phyloP scores from a whole-genome alignment of 2,888 invertebrate genomes.

The Ctenicera cuprea region DNA sequence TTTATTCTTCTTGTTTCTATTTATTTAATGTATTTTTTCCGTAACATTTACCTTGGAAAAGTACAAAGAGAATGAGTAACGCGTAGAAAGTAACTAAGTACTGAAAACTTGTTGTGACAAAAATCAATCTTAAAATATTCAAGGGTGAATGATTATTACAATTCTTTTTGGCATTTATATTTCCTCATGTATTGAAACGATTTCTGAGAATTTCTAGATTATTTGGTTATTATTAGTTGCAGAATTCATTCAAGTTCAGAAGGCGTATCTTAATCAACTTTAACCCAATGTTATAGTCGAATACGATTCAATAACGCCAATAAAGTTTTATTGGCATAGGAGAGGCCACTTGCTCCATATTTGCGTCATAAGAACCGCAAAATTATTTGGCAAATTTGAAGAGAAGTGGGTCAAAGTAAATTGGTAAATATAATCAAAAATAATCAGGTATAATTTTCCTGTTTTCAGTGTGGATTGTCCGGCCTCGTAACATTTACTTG shows the following conservation, averaged over 20 bases:
- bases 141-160: too few species aligned
- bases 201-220: too few species aligned
- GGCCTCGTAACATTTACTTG: conserved; percentile 43
- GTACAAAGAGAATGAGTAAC: too few species aligned
- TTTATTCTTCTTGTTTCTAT: too few species aligned
- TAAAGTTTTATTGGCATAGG: conserved; percentile 10
- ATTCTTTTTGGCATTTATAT: too few species aligned
- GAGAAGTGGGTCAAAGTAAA: conserved; percentile 26
- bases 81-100: too few species aligned
- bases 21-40: too few species aligned
- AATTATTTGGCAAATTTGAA: conserved; percentile 11
- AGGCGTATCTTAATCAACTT: background rate
- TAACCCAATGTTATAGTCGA: background rate
- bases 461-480: conserved; percentile 11
- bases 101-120: too few species aligned
- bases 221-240: background rate
- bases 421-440: conserved; percentile 16
- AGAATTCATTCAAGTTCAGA: background rate
- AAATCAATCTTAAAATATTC: too few species aligned
- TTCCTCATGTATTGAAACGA: too few species aligned
- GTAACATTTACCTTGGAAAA: too few species aligned
- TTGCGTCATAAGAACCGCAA: conserved; percentile 4
- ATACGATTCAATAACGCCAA: background rate
- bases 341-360: conserved; percentile 17
- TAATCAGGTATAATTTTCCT: conserved; percentile 17